Evolutionary conservation across 2,797 vertebrate genomes (phyloP).

Genomic region (Platyrinchus mystaceus): DNA sequence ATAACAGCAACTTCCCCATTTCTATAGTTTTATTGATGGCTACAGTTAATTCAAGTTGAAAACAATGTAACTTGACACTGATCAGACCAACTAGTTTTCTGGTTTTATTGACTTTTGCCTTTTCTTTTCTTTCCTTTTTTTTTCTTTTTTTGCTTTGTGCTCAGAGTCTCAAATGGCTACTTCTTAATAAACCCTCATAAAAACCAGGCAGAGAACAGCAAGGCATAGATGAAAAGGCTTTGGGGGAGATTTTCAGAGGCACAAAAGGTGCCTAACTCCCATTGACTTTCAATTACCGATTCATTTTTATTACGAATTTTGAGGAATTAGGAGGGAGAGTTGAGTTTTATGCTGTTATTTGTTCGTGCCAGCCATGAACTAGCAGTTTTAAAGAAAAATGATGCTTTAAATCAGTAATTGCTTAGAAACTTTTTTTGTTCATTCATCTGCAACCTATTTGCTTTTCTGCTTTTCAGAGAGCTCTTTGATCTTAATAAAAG

Average conservation of each 20-base stretch:
- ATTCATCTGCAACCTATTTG: slow-evolving; percentile 57
- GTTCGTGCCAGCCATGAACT: neutral
- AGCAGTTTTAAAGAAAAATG: slow-evolving; percentile 22
- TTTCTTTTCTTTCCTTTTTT: neutral
- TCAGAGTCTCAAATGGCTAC: slow-evolving; percentile 52
- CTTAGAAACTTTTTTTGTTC: slow-evolving; percentile 42
- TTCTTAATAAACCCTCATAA: slow-evolving; percentile 62
- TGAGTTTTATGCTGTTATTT: slow-evolving; percentile 39
- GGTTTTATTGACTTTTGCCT: slow-evolving; percentile 58
- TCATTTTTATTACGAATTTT: slow-evolving; percentile 52
- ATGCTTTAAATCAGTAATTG: slow-evolving; percentile 44
- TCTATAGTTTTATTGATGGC: slow-evolving; percentile 72
- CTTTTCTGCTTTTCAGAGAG: slow-evolving; percentile 44
- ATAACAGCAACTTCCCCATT: slow-evolving; percentile 68
- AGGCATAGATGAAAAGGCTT: slow-evolving; percentile 66
- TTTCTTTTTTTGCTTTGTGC: slow-evolving; percentile 7
- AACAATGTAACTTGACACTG: slow-evolving; percentile 62
- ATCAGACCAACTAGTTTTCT: slow-evolving; percentile 55
- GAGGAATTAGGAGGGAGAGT: slow-evolving; percentile 17
- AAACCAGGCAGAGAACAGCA: slow-evolving; percentile 55
- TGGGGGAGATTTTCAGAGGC: slow-evolving; percentile 70
- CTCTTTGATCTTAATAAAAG: slow-evolving; percentile 63
- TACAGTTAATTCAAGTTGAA: slow-evolving; percentile 74
- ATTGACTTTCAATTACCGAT: slow-evolving; percentile 67
- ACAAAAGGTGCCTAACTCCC: slow-evolving; percentile 66